Conservation (phyloP, 2,113 vertebrate species). For the Electrona antarctica region DNA sequence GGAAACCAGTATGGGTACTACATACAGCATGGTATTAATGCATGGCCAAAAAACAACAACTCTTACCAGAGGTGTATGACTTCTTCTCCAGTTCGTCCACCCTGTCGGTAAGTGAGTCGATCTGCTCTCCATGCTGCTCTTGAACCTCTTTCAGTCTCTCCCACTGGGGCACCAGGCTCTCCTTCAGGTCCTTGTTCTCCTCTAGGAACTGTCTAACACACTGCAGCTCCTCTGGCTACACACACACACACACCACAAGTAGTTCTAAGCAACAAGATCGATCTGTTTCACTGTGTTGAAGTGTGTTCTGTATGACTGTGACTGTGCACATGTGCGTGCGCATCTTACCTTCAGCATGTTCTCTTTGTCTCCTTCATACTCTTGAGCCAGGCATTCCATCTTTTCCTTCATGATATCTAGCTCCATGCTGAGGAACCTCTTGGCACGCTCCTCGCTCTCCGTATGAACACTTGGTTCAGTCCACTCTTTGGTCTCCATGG, state of each 20-base stretch:
- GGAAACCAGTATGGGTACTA: background rate
- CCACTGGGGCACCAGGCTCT: conserved; percentile 48
- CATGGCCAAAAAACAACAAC: background rate
- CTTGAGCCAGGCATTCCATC: conserved; percentile 40
- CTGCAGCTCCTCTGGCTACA: conserved; percentile 24
- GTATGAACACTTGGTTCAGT: background rate
- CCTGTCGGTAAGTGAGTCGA: conserved; percentile 28
- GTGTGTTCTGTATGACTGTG: background rate
- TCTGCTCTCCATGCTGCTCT: conserved; percentile 45
- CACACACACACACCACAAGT: conserved; percentile 1
- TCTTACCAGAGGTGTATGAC: conserved; percentile 31
- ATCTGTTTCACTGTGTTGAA: too few relatives aligned
- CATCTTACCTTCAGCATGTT: conserved; percentile 21
- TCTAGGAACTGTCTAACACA: conserved; percentile 49
- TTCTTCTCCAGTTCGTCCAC: conserved; percentile 48
- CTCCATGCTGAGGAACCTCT: conserved; percentile 38
- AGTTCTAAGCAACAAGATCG: too few relatives aligned
- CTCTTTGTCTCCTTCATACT: conserved; percentile 35
- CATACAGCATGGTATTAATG: too few relatives aligned
- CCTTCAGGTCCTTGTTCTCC: conserved; percentile 57
- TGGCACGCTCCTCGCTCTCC: background rate
- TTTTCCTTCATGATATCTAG: conserved; percentile 56
- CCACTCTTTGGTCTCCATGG: background rate
- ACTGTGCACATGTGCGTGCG: too few relatives aligned
- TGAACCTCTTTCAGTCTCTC: conserved; percentile 43